Base-by-base conservation (phyloP, 2,888 invertebrate species). In the Zaprionus obscuricornis region DNA sequence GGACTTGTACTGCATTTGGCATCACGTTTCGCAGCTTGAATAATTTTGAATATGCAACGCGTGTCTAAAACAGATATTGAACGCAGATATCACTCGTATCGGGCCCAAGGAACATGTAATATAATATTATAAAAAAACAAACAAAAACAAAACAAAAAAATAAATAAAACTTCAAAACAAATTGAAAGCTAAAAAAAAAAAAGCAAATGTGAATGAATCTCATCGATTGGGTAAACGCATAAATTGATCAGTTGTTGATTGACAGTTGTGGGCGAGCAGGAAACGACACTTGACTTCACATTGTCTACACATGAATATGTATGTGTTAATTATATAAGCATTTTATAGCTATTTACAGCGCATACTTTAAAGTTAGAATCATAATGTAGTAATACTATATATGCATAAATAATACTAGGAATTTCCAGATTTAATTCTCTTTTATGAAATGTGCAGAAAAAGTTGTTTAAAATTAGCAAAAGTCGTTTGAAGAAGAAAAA, bases 261-360 rank as follows among this genome's bases (percentile, higher is more conserved):
- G 83, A 72, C 78, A 83, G 68, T 76, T 79, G 83, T 83, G 66
- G 78, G 81, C 55, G 74, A 75, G 56, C 51, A 73, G 78, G 77
- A 78, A 82, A 64, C 50, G 40, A n/a, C 22, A 11, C 18, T 20
- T 14, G 40, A 46, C 34, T n/a, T 39, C 50, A 26, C 18, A 37
- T n/a, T 18, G 26, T 6, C 29, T 6, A 16, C n/a, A n/a, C n/a
- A n/a, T n/a, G n/a, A n/a, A n/a, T n/a, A n/a, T n/a, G n/a, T 27
- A 4, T 5, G n/a, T n/a, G 17, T 33, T 22, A 50, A 50, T 66
- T 65, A 46, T 10, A 8, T 34, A 40, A 56, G 33, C 18, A 3
- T 4, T 10, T 42, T 51, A 4, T 3, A 1, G 7, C 7, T 31
- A 13, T 22, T n/a, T 6, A 5, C 2, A 13, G 47, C 4, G 11